These are phyloP conservation scores for Drosophila testacea DNA, from an alignment of 2,888 invertebrate genomes.

Conservation along the genomic window DNA sequence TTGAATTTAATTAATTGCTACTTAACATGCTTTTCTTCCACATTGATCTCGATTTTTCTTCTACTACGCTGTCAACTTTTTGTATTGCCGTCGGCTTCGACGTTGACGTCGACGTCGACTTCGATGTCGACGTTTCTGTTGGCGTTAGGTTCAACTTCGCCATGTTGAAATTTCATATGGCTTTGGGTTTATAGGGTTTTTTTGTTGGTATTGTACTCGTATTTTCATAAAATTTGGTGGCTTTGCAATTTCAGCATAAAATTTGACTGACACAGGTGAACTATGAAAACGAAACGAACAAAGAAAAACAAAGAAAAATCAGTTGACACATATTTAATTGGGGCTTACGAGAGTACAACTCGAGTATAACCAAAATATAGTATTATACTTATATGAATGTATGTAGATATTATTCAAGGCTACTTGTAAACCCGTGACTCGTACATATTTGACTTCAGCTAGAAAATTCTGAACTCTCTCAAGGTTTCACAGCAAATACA, in stretches of 20 bases:
- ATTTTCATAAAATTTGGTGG: conserved; percentile 44
- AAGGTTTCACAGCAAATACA: conserved; percentile 13
- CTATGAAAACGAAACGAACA: conserved; percentile 51
- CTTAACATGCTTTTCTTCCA: conserved; percentile 50
- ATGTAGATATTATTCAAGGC: conserved; percentile 30
- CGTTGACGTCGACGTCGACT: conserved; percentile 1
- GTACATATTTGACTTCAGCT: conserved; percentile 9
- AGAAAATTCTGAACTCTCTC: conserved; percentile 24
- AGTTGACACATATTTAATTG: conserved; percentile 60
- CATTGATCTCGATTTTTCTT: background rate
- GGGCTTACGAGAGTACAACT: conserved; percentile 25
- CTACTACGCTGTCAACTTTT: background rate
- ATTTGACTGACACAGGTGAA: conserved; percentile 65
- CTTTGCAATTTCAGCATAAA: conserved; percentile 74
- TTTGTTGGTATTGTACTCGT: conserved; percentile 31
- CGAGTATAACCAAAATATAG: conserved; percentile 7
- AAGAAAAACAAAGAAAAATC: conserved; percentile 37
- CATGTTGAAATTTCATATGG: conserved; percentile 54
- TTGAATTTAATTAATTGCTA: conserved; percentile 68
- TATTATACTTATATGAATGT: background rate
- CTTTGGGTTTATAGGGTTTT: conserved; percentile 41
- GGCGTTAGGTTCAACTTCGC: conserved; percentile 38
- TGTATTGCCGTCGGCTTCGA: background rate
- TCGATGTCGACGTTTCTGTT: conserved; percentile 5
- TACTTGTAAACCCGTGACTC: conserved; percentile 9